These are phyloP conservation scores for Hirundichthys speculiger DNA, from an alignment of 2,113 vertebrate genomes.

Conservation along the genomic window DNA sequence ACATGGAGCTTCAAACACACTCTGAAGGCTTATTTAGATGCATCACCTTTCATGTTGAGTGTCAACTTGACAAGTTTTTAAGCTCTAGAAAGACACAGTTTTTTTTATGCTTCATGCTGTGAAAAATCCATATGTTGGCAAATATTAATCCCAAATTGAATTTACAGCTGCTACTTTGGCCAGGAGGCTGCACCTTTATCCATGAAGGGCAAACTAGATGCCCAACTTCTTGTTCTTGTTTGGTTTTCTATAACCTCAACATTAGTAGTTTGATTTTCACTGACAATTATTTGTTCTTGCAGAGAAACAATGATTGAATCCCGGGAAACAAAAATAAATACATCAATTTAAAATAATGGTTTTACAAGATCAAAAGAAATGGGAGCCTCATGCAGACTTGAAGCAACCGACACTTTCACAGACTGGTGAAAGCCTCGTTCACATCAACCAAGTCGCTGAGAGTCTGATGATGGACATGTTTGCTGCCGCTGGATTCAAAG, in stretches of 20 bases:
- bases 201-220: conserved; percentile 14
- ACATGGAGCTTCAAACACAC: conserved; percentile 42
- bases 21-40: conserved; percentile 45
- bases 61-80: conserved; percentile 56
- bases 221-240: conserved; percentile 7
- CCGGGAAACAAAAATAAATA: too few relatives aligned
- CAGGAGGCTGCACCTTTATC: conserved; percentile 17
- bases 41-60: conserved; percentile 31
- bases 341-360: too few relatives aligned
- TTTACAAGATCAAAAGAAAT: background rate
- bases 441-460: conserved; percentile 3
- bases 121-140: conserved; percentile 30
- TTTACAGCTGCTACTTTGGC: background rate
- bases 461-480: conserved; percentile 37
- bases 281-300: background rate
- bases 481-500: conserved; percentile 24
- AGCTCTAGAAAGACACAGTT: conserved; percentile 7
- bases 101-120: conserved; percentile 19
- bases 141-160: conserved; percentile 21
- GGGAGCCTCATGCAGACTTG: background rate
- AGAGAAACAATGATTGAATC: background rate
- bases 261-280: conserved; percentile 3
- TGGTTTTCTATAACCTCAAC: conserved; percentile 37
- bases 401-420: too few relatives aligned
- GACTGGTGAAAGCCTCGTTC: conserved; percentile 3